phyloP scores from a whole-genome alignment of 2,113 vertebrate genomes.

The Urocolius indicus region DNA sequence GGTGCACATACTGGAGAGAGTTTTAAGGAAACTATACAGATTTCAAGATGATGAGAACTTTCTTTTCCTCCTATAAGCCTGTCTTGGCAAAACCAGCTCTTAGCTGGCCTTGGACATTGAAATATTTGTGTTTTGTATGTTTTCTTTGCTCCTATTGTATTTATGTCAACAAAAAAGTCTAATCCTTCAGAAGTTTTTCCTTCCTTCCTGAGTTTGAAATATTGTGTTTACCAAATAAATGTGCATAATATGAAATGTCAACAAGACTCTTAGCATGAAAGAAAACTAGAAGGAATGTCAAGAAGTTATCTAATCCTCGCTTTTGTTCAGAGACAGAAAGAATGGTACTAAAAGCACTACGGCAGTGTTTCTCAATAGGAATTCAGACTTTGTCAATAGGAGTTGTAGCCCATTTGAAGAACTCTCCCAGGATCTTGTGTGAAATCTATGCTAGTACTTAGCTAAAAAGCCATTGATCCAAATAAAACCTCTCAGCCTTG shows the following conservation, averaged over 20 bases:
- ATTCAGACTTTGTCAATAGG: not conserved
- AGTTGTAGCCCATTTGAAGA: not conserved
- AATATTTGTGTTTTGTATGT: not conserved
- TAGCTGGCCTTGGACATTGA: not conserved
- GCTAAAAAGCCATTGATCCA: not conserved
- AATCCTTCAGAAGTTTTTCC: not conserved
- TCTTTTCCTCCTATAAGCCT: not conserved
- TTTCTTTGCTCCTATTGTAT: not conserved
- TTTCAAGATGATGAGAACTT: not conserved
- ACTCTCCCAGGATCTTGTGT: not conserved
- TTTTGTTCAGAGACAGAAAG: not conserved
- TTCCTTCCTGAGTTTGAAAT: slow-evolving; percentile 20
- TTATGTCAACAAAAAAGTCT: slow-evolving; percentile 11
- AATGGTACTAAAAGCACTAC: not conserved
- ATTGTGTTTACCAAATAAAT: not conserved
- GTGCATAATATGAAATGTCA: slow-evolving; percentile 2
- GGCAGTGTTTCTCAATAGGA: not conserved
- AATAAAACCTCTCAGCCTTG: not conserved
- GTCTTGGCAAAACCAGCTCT: slow-evolving; percentile 12
- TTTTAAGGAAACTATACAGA: not conserved
- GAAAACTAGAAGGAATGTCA: not conserved
- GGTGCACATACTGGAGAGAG: not conserved
- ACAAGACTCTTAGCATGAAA: not conserved
- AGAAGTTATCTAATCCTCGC: not conserved
- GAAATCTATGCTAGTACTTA: not conserved